Evolutionary conservation across 2,797 vertebrate genomes (phyloP).

Genomic region (Rhinella marina): DNA sequence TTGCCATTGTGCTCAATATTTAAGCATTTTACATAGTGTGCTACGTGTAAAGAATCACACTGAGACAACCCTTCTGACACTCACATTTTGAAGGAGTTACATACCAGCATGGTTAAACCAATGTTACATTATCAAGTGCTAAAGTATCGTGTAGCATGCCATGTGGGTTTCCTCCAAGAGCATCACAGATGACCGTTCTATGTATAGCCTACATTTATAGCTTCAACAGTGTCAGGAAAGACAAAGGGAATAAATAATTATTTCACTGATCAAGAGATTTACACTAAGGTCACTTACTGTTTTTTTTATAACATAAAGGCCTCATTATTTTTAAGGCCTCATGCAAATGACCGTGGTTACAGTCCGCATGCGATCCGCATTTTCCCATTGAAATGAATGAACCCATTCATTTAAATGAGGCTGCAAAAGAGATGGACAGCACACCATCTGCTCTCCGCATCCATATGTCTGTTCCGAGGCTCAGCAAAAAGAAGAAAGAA

Average conservation of each 20-base stretch:
- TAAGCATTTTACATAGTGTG: not conserved
- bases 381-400: no score
- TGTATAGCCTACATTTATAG: conserved; percentile 41
- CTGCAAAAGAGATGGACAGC: no score
- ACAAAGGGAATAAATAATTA: not conserved
- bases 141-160: conserved; percentile 50
- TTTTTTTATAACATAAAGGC: no score
- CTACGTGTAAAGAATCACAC: not conserved
- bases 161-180: conserved; percentile 38
- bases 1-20: not conserved
- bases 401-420: no score
- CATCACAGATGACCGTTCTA: conserved; percentile 20
- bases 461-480: no score
- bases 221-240: not conserved
- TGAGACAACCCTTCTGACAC: not conserved
- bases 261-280: not conserved
- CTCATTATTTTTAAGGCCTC: no score
- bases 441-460: no score
- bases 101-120: conserved; percentile 29
- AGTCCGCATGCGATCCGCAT: no score
- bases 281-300: no score
- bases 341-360: no score
- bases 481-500: no score
- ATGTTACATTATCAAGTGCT: conserved; percentile 45
- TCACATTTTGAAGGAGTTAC: conserved; percentile 28